Percentiles rank a stretch among this genome's conserved stretches.
These are phyloP conservation scores for Diplolepis rosae DNA, from an alignment of 2,888 invertebrate species.

Conservation along the genomic window DNA sequence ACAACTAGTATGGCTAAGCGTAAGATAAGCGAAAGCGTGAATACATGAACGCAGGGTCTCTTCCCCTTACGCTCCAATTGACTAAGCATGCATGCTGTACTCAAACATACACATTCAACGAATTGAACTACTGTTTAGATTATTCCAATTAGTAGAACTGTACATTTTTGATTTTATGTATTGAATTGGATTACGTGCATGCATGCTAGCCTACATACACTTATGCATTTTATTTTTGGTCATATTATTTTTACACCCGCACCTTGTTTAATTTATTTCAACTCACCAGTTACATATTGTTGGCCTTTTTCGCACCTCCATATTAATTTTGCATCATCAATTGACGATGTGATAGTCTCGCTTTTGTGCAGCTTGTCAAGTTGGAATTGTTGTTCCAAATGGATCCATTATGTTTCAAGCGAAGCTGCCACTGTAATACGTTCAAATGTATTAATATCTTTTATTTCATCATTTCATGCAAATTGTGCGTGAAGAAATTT, in stretches of 20 bases:
- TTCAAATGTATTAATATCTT: background rate
- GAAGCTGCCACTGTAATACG: background rate
- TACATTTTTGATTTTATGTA: background rate
- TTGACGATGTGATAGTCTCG: background rate
- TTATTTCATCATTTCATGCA: background rate
- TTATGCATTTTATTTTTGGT: background rate
- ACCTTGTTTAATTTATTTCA: background rate
- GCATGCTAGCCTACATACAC: background rate
- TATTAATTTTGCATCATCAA: background rate
- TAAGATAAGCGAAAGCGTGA: background rate
- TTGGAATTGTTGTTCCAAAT: background rate
- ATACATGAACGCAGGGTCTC: background rate
- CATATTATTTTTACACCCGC: background rate
- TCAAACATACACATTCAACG: background rate
- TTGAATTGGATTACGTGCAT: background rate
- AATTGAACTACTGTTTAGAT: background rate
- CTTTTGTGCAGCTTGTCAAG: background rate
- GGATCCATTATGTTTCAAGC: background rate
- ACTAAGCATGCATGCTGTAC: background rate
- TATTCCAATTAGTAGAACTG: background rate
- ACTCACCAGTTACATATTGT: conserved; percentile 2
- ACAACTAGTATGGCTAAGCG: background rate
- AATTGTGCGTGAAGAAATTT: background rate
- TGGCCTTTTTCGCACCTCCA: background rate
- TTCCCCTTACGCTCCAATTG: background rate